These are phyloP conservation scores for Sminthopsis crassicaudata DNA, from an alignment of 2,113 vertebrate species.

Conservation along the genomic window DNA sequence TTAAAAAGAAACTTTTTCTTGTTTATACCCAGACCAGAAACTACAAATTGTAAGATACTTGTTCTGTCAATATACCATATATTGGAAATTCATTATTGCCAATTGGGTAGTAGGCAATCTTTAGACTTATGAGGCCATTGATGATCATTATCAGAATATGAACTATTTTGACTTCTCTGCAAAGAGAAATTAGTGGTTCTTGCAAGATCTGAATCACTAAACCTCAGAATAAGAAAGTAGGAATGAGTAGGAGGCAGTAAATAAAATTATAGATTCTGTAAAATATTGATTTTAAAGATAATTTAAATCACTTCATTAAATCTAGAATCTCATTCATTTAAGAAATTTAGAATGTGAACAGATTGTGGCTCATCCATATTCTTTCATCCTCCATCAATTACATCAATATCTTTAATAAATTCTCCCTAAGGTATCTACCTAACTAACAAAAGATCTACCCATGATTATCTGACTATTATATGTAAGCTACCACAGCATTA, in stretches of 20 bases:
- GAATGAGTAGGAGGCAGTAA: background rate
- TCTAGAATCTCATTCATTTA: background rate
- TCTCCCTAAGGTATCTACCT: background rate
- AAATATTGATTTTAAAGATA: background rate
- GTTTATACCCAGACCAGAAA: background rate
- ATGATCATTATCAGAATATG: background rate
- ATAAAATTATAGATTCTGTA: background rate
- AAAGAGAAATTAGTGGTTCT: slow-evolving; percentile 25
- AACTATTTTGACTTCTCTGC: background rate
- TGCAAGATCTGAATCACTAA: background rate
- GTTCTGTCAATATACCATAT: background rate
- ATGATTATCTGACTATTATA: background rate
- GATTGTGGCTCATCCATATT: background rate
- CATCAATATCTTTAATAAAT: background rate
- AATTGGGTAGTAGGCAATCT: background rate
- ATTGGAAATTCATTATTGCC: background rate
- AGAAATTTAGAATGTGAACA: background rate
- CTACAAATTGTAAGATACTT: too few relatives aligned
- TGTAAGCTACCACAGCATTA: background rate
- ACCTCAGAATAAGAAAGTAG: background rate
- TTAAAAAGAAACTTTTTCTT: background rate
- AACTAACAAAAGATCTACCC: background rate
- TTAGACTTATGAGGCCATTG: background rate
- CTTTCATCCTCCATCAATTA: background rate
- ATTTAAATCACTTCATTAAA: background rate